Conservation (phyloP, 92 coral and sea anemone genomes). For the Paramuricea clavata region DNA sequence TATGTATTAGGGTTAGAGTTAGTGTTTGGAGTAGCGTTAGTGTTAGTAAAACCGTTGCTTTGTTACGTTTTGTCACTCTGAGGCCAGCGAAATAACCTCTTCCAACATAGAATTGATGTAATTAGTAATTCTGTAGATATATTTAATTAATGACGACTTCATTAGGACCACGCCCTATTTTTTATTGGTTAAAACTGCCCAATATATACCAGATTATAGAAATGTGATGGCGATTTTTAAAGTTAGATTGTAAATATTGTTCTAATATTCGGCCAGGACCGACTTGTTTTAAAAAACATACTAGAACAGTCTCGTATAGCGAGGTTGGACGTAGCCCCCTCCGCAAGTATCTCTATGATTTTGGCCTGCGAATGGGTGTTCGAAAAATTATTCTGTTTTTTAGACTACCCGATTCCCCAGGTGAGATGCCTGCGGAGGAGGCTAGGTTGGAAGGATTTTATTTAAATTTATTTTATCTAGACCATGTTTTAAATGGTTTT, state of each 20-base stretch:
- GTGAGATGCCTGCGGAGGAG: no score
- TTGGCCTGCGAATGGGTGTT: no score
- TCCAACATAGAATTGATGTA: neutral
- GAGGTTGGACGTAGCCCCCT: no score
- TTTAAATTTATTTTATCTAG: neutral
- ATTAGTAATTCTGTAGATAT: neutral
- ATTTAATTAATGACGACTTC: neutral
- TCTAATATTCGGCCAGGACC: neutral
- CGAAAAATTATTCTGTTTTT: no score
- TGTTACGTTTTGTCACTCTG: no score
- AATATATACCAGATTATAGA: neutral
- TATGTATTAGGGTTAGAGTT: no score
- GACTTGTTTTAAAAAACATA: neutral
- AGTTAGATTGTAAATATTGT: conserved; percentile 12
- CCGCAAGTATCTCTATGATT: no score
- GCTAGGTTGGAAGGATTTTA: neutral
- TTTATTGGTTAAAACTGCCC: neutral
- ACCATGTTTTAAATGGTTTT: conserved; percentile 17
- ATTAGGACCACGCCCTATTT: neutral
- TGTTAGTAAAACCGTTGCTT: no score
- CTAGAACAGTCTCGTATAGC: neutral
- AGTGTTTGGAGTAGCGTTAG: no score
- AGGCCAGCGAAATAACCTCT: no score
- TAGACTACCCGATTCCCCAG: no score
- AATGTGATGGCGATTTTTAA: neutral